phyloP scores from a whole-genome alignment of 2,888 invertebrate species.

The Chloroclystis v-ata region DNA sequence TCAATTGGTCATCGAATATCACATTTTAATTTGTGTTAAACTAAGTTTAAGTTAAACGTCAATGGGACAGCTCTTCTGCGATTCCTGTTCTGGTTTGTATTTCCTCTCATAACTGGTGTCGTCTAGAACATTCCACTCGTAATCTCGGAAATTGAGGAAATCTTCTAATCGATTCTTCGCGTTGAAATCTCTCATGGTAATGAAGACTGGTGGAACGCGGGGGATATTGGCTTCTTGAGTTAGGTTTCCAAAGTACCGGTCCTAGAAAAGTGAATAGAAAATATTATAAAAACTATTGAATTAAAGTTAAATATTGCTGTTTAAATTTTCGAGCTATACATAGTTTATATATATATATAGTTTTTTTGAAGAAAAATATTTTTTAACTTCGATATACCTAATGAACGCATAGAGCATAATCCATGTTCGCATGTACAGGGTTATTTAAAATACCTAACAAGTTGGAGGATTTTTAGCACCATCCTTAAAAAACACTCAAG shows the following conservation, averaged over 20 bases:
- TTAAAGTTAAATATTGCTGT: no score
- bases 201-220: conserved; percentile 52
- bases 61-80: conserved; percentile 47
- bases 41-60: conserved; percentile 26
- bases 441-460: no score
- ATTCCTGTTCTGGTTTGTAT: conserved; percentile 43
- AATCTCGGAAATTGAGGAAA: conserved; percentile 62
- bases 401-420: no score
- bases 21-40: neutral
- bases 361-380: no score
- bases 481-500: no score
- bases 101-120: conserved; percentile 47
- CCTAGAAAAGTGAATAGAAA: conserved; percentile 41
- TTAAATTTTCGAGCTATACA: no score
- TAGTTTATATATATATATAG: no score
- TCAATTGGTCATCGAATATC: no score
- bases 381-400: no score
- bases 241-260: conserved; percentile 58
- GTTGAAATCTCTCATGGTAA: conserved; percentile 60
- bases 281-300: no score
- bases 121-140: conserved; percentile 55
- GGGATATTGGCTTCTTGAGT: conserved; percentile 55
- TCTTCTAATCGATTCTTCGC: conserved; percentile 59
- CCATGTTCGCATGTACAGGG: no score
- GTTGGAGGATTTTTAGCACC: no score